These are phyloP conservation scores for Campylorhamphus procurvoides DNA, from an alignment of 2,113 vertebrate species.

Conservation along the genomic window DNA sequence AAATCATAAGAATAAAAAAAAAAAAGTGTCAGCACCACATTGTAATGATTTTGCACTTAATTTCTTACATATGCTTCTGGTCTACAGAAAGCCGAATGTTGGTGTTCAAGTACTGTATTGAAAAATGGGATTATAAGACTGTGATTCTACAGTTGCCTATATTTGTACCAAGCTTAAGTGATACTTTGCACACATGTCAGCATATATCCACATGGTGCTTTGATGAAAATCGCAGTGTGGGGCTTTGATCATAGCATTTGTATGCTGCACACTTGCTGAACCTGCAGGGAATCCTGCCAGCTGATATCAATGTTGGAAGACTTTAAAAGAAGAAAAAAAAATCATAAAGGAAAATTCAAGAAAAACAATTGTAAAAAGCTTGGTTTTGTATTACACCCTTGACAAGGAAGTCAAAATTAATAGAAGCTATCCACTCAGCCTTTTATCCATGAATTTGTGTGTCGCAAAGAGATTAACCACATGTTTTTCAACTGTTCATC, in stretches of 20 bases:
- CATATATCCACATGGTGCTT: neutral
- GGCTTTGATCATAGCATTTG: neutral
- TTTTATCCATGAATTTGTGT: neutral
- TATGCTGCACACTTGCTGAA: neutral
- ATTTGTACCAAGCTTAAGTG: neutral
- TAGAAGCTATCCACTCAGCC: neutral
- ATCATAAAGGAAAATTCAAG: neutral
- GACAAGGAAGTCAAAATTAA: neutral
- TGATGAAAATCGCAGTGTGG: neutral
- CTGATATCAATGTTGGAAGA: neutral
- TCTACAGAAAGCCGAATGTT: neutral
- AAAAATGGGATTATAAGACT: neutral
- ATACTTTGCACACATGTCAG: neutral
- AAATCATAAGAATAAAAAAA: neutral
- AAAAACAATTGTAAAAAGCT: neutral
- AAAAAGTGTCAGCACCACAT: neutral
- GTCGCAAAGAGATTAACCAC: neutral
- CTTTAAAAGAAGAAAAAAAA: neutral
- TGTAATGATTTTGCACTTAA: neutral
- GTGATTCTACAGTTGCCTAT: neutral
- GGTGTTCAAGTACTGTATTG: neutral
- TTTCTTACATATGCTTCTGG: neutral
- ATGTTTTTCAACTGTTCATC: neutral
- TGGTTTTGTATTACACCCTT: neutral
- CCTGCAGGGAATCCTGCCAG: neutral